phyloP scores from a whole-genome alignment of 1,140 invertebrate genomes.

The Lasaia peninsularis region DNA sequence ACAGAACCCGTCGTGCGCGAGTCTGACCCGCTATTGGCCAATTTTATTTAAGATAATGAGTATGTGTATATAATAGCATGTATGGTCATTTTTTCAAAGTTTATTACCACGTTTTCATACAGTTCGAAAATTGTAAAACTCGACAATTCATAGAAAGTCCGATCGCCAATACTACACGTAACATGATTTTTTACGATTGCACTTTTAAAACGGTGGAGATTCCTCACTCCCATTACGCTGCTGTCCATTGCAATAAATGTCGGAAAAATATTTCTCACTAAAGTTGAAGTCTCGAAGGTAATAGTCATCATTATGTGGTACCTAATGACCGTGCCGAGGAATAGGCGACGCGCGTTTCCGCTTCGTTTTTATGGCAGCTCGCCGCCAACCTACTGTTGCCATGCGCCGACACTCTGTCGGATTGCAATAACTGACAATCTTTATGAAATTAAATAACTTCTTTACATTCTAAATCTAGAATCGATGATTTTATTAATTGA shows the following conservation, averaged over 20 bases:
- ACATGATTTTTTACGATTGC: slow-evolving; percentile 5
- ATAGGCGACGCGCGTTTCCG: slow-evolving; percentile 23
- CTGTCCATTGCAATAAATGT: slow-evolving; percentile 4
- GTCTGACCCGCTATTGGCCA: no score
- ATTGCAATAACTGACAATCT: no score
- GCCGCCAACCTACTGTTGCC: slow-evolving; percentile 3
- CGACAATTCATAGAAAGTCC: slow-evolving; percentile 3
- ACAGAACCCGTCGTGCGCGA: no score
- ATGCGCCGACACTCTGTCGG: neutral
- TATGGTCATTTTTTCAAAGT: no score
- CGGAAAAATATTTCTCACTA: slow-evolving; percentile 1
- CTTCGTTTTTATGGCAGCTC: slow-evolving; percentile 22
- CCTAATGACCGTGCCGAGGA: slow-evolving; percentile 24
- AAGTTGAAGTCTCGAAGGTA: slow-evolving; percentile 14
- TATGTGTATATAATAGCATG: no score
- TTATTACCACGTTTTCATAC: no score
- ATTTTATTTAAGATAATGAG: no score
- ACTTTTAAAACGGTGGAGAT: neutral
- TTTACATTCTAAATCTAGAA: no score
- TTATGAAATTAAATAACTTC: no score
- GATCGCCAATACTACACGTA: neutral
- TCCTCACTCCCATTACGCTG: neutral
- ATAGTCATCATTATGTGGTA: slow-evolving; percentile 25
- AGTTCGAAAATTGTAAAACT: no score
- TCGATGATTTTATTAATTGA: no score